Percentiles rank a stretch among this genome's conserved stretches.
These are phyloP conservation scores for Donacobius atricapilla DNA, from an alignment of 2,113 vertebrate genomes.

Conservation along the genomic window DNA sequence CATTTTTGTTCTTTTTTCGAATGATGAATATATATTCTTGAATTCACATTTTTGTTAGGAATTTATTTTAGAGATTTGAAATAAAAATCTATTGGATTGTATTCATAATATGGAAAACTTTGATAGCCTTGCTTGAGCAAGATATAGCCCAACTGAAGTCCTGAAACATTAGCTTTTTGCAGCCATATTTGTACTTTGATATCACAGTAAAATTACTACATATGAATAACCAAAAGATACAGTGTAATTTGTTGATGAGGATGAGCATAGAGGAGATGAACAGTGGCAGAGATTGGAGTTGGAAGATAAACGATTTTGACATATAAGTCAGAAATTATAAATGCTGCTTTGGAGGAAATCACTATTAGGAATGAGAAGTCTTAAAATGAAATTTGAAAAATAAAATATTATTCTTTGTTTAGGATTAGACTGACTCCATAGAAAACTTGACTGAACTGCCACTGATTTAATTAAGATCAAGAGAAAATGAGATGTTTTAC, in stretches of 20 bases:
- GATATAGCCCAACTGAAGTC: not conserved
- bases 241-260: not conserved
- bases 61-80: not conserved
- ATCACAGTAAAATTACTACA: not conserved
- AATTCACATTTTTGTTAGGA: not conserved
- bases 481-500: not conserved
- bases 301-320: not conserved
- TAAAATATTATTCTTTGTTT: not conserved
- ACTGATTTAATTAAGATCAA: not conserved
- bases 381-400: not conserved
- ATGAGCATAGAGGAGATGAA: not conserved
- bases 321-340: not conserved
- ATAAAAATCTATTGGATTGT: not conserved
- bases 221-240: not conserved
- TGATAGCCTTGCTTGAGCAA: not conserved
- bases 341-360: not conserved
- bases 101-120: not conserved
- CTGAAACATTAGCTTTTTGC: not conserved
- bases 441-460: not conserved
- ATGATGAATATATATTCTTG: not conserved
- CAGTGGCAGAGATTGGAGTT: not conserved
- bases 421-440: not conserved
- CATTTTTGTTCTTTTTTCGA: not conserved
- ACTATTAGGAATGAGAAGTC: not conserved
- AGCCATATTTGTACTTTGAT: not conserved